Evolutionary conservation across 2,113 vertebrate genomes (phyloP), one percentile per base, ranked within the genome.

Genomic region (Brachyhypopomus gauderio): DNA sequence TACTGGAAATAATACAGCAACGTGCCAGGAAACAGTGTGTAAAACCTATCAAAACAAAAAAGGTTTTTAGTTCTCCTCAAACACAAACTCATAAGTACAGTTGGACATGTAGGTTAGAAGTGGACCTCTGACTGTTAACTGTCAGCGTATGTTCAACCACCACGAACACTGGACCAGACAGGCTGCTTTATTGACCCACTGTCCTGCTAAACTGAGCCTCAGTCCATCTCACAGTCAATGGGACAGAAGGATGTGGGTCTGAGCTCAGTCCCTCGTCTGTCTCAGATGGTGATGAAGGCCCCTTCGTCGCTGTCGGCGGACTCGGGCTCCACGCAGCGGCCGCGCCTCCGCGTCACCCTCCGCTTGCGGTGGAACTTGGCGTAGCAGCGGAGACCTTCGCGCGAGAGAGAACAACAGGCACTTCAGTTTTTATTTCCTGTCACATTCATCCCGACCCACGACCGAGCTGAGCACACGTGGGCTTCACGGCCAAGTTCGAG

Each of bases 321-420:
- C 11, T 97, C 96, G 0, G 98, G 96, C 67, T 96, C 95, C 88
- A 99, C 96, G 0, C 98, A 99, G 87, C 98, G 96, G 20, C 98
- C 98, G 90, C 94, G 95, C 89, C 96, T 93, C 79, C 96, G 91
- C 0, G 96, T 98, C 85, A 99, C 97, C 36, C 96, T 94, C 14
- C 97, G 92, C 90, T 97, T 98, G 85, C 97, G 95, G 88, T 99
- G 98, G 92, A 98, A 99, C 88, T 97, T 99, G 79, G 97, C 97
- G 0, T 97, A 99, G 83, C 98, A 99, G 23, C 97, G 97, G 17
- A 98, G 93, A 23, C 97, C 98, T 99, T 72, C 36, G 9, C 1
- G 4, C 3, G 22, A 20, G 4, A 7, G 22, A 20, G 20, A 69
- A 71, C 78, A 72, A 73, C 63, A 41, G 8, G 25, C 64, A 59